phyloP scores from a whole-genome alignment of 2,888 invertebrate genomes.

The Drosophila paranaensis region DNA sequence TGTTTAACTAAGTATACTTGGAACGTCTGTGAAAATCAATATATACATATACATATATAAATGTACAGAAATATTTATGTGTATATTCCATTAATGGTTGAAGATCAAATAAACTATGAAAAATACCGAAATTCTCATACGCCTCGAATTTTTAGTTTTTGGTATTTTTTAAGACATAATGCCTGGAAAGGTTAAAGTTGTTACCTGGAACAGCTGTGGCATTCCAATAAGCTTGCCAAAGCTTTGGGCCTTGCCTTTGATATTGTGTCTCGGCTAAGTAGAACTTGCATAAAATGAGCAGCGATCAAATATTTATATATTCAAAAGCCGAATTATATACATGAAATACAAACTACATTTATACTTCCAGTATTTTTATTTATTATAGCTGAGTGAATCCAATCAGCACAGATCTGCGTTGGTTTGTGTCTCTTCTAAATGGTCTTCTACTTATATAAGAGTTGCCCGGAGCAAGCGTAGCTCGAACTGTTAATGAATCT shows the following conservation, averaged over 20 bases:
- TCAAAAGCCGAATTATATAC: neutral
- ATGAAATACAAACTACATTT: neutral
- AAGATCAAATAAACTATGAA: slow-evolving; percentile 61
- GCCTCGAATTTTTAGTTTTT: neutral
- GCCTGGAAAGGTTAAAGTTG: slow-evolving; percentile 12
- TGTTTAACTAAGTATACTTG: slow-evolving; percentile 59
- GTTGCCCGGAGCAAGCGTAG: slow-evolving; percentile 20
- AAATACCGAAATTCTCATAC: slow-evolving; percentile 20
- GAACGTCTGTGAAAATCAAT: slow-evolving; percentile 70
- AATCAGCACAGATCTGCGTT: neutral
- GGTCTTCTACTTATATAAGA: neutral
- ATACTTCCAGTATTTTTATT: neutral
- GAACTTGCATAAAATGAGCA: neutral
- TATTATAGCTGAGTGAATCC: slow-evolving; percentile 15
- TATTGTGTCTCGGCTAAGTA: neutral
- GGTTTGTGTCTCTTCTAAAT: slow-evolving; percentile 28
- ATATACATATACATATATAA: neutral
- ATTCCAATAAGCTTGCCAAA: slow-evolving; percentile 8
- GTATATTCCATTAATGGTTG: slow-evolving; percentile 51
- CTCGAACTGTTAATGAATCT: neutral
- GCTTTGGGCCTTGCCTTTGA: neutral
- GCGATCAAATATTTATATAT: slow-evolving; percentile 2
- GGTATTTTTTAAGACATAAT: slow-evolving; percentile 40
- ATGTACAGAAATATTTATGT: slow-evolving; percentile 34
- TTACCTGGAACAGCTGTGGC: slow-evolving; percentile 23